phyloP scores from a whole-genome alignment of 2,113 vertebrate species.

The Euleptes europaea region DNA sequence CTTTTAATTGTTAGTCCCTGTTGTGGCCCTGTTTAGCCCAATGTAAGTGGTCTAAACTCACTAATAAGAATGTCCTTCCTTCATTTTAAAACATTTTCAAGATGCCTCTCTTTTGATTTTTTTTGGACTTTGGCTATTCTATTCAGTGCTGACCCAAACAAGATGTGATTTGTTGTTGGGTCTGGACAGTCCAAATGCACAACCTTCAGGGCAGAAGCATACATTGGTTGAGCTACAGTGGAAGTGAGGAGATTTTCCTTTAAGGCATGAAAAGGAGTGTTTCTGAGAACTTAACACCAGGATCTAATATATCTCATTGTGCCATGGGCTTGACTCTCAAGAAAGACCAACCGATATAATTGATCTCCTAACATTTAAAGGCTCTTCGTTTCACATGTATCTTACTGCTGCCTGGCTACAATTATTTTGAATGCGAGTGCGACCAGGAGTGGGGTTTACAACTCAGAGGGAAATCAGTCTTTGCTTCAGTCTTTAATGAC shows the following conservation, averaged over 20 bases:
- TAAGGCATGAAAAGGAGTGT: slow-evolving; percentile 22
- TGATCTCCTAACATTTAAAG: slow-evolving; percentile 64
- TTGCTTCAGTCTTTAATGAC: slow-evolving; percentile 65
- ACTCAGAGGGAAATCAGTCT: slow-evolving; percentile 68
- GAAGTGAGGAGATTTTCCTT: slow-evolving; percentile 18
- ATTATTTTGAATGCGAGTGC: slow-evolving; percentile 59
- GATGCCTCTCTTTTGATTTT: too few species aligned
- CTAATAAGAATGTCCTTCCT: too few species aligned
- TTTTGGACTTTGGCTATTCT: too few species aligned
- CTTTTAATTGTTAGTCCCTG: too few species aligned
- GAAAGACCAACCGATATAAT: slow-evolving; percentile 63
- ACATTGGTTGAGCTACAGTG: background rate
- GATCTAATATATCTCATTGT: slow-evolving; percentile 50
- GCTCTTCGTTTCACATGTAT: slow-evolving; percentile 41
- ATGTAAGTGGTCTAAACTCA: too few species aligned
- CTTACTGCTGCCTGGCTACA: slow-evolving; percentile 49
- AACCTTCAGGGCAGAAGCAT: too few species aligned
- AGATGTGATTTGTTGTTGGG: too few species aligned
- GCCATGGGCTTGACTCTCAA: slow-evolving; percentile 44
- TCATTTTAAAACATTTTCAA: too few species aligned
- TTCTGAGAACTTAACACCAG: slow-evolving; percentile 37
- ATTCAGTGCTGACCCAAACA: too few species aligned
- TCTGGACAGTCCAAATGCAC: too few species aligned
- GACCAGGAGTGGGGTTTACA: slow-evolving; percentile 45
- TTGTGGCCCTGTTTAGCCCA: too few species aligned